These are phyloP conservation scores for Progne subis DNA, from an alignment of 2,113 vertebrate genomes.

Conservation along the genomic window DNA sequence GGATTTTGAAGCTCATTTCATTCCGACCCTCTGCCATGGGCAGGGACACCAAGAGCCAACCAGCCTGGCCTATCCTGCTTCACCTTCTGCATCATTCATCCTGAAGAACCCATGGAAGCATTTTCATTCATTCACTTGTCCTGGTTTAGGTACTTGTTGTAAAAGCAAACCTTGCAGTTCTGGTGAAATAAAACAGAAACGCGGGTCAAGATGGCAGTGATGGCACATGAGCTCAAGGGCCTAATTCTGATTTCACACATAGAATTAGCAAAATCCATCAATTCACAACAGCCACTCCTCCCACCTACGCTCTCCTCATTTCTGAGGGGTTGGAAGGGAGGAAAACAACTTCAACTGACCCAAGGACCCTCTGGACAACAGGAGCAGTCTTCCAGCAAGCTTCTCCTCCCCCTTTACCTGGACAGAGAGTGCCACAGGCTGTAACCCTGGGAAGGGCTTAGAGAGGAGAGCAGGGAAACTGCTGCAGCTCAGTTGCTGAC, in stretches of 20 bases:
- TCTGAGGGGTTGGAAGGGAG: background rate
- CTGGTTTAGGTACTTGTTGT: background rate
- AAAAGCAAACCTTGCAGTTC: background rate
- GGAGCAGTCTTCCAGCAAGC: background rate
- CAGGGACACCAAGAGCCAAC: background rate
- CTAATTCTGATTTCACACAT: background rate
- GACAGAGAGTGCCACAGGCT: background rate
- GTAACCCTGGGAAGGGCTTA: background rate
- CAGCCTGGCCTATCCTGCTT: background rate
- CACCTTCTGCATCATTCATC: background rate
- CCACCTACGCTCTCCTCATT: background rate
- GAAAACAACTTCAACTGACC: background rate
- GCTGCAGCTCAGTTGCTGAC: constrained; percentile 60
- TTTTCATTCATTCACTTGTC: background rate
- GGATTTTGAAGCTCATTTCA: background rate
- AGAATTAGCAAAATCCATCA: accelerated
- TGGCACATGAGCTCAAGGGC: background rate
- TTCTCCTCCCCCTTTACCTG: background rate
- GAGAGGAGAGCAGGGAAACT: constrained; percentile 3
- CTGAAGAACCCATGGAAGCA: background rate
- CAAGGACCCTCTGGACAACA: background rate
- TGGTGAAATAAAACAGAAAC: background rate
- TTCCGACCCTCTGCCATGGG: background rate
- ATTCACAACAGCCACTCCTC: background rate
- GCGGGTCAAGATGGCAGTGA: background rate